Base-by-base conservation (phyloP, 2,888 invertebrate species). In the Morpho helenor region DNA sequence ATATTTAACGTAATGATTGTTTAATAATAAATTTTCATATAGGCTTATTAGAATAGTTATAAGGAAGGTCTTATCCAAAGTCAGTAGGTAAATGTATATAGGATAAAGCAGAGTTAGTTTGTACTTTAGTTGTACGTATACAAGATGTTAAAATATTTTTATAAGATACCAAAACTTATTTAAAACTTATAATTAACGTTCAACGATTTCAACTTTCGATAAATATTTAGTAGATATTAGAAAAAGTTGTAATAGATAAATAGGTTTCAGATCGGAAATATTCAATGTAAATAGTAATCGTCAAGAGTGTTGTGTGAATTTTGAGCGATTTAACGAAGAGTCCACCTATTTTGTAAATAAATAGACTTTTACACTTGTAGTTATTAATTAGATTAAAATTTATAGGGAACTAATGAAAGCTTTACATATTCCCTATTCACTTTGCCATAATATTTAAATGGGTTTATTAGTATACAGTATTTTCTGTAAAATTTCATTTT, bases 321-420 rank as follows among this genome's bases (percentile, higher is more conserved):
- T 77, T 79, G 79, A 79, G 76, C 76, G 80, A 83, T 86, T 79
- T 82, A 83, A 86, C 87, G 88, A 90, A 90, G 81, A 87, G 84
- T 87, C 89, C 89, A 90, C 89, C 89, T 89, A 87, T 87, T 87
- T 86, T 89, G 88, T 89, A 89, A 86, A 87, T 89, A 86, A 76
- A 80, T 83, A 84, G 83, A 81, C 80, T 88, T 88, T 53, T 87
- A 88, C 87, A 87, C 83, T 77, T 75, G 72, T 80, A 80, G 73
- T 74, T 72, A 71, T 72, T 77, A 74, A 72, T 73, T 76, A 77
- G 73, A 69, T 70, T 69, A 66, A 69, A 66, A 68, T 49, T 52
- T 58, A 56, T 78, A 75, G 77, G 72, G 71, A 75, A 74, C 70
- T 80, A 53, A 76, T 73, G 71, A 79, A 85, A 86, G 88, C 87